Evolutionary conservation across 2,113 vertebrate genomes (phyloP), one percentile per base, ranked within the genome.

Genomic region (Climacteris rufus): DNA sequence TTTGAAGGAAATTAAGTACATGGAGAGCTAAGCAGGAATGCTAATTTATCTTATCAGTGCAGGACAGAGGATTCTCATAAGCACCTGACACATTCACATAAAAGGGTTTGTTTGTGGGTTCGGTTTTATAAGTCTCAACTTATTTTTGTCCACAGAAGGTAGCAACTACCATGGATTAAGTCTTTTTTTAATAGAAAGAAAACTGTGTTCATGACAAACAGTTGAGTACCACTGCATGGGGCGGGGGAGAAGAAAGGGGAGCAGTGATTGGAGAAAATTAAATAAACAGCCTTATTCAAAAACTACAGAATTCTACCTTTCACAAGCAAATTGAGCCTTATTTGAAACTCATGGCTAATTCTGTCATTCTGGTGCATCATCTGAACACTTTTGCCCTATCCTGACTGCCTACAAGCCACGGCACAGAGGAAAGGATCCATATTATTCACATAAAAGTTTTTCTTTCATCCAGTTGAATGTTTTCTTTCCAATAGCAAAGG

Each of bases 171-270:
- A 65, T 35, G 30, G 40, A 22, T 74, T 77, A 94, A 74, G 28
- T 52, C 0, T 12, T 20, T 85, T 44, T 76, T 74, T 20, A 12
- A 57, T 2, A 59, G 21, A 44, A 92, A 60, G 71, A 84, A 70
- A 92, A 78, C 21, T 70, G 22, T 31, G 30, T 16, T 44, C 10
- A 35, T 47, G 24, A 63, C 5, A 59, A 66, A 64, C 7, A 59
- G 23, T 14, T 75, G 3, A 61, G 47, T 21, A 70, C 6, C 9
- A 71, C 10, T 13, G 31, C 11, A 65, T 0, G 0, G 69, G 27
- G 11, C 56, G 5, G 5, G 14, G 30, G 22, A 1, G 25, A 25
- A 37, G 50, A 33, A 35, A 5, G 1, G 1, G 1, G 1, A 2
- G 8, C 15, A 23, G 35, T 22, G 37, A 33, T 15, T 1, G 2